phyloP scores from a whole-genome alignment of 2,797 vertebrate genomes.

The Centropyge bicolor region DNA sequence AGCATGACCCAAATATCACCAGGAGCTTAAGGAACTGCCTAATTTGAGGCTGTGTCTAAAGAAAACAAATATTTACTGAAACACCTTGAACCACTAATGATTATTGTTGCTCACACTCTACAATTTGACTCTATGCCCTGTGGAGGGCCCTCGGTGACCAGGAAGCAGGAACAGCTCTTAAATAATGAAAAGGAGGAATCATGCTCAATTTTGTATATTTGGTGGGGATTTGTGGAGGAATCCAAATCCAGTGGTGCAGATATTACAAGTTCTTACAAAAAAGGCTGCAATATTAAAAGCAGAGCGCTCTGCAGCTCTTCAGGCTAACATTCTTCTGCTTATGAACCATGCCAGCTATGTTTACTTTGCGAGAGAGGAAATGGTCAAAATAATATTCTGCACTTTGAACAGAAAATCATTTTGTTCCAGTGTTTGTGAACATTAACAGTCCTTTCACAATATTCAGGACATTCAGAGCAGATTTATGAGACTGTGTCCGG shows the following conservation, averaged over 20 bases:
- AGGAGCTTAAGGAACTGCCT: not conserved
- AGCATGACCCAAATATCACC: constrained; percentile 15
- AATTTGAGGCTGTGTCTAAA: constrained; percentile 12
- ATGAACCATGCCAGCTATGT: constrained; percentile 43
- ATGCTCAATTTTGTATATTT: constrained; percentile 57
- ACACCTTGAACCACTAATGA: constrained; percentile 42
- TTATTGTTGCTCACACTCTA: constrained; percentile 38
- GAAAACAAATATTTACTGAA: constrained; percentile 26
- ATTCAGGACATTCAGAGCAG: not conserved
- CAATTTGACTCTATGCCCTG: constrained; percentile 32
- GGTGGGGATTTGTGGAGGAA: constrained; percentile 73
- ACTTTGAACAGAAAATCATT: constrained; percentile 10
- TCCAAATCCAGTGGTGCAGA: constrained; percentile 60
- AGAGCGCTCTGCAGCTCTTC: constrained; percentile 26
- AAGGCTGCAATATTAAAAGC: constrained; percentile 32
- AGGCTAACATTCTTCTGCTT: constrained; percentile 60
- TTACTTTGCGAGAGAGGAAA: constrained; percentile 42
- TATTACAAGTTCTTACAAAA: constrained; percentile 54
- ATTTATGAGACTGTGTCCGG: not conserved
- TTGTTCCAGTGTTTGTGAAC: not conserved
- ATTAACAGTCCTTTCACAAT: not conserved
- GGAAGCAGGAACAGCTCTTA: constrained; percentile 52
- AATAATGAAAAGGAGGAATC: constrained; percentile 53
- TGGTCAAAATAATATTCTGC: constrained; percentile 32
- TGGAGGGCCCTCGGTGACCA: constrained; percentile 18